Evolutionary conservation across 2,888 invertebrate species (phyloP).

Genomic region (Melipona bicolor): DNA sequence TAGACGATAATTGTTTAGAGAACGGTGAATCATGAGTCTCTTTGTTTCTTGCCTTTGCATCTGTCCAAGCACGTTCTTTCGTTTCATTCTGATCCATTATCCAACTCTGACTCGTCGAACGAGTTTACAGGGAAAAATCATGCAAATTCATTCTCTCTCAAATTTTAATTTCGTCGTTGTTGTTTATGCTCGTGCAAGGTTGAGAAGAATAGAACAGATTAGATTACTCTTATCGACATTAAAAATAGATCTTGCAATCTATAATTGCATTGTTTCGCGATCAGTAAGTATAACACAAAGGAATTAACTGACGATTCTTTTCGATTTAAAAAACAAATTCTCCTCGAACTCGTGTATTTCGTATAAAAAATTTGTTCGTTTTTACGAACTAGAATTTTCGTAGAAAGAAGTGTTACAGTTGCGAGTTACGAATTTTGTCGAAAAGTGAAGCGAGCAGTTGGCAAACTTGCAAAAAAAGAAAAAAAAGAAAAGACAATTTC

Average conservation of each 20-base stretch:
- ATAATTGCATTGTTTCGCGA: neutral
- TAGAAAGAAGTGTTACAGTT: neutral
- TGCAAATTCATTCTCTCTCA: too few species aligned
- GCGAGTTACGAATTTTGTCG: neutral
- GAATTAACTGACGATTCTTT: too few species aligned
- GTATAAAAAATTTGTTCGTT: too few species aligned
- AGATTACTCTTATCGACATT: neutral
- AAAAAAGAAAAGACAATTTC: too few species aligned
- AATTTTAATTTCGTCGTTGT: neutral
- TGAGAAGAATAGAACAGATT: neutral
- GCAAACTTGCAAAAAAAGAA: neutral
- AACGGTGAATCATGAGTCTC: slow-evolving; percentile 16
- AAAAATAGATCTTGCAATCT: neutral
- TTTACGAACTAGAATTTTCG: too few species aligned
- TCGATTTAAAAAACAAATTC: too few species aligned
- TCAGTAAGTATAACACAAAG: neutral
- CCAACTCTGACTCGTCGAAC: neutral
- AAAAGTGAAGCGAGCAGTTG: neutral
- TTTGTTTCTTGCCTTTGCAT: neutral
- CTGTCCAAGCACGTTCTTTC: neutral
- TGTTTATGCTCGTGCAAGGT: neutral
- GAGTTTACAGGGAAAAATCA: neutral
- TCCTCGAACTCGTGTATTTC: too few species aligned
- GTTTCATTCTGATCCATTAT: neutral
- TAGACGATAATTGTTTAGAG: slow-evolving; percentile 25